Evolutionary conservation across 2,797 vertebrate species (phyloP), one percentile per base, ranked within the genome.

Genomic region (Sebastes minor): DNA sequence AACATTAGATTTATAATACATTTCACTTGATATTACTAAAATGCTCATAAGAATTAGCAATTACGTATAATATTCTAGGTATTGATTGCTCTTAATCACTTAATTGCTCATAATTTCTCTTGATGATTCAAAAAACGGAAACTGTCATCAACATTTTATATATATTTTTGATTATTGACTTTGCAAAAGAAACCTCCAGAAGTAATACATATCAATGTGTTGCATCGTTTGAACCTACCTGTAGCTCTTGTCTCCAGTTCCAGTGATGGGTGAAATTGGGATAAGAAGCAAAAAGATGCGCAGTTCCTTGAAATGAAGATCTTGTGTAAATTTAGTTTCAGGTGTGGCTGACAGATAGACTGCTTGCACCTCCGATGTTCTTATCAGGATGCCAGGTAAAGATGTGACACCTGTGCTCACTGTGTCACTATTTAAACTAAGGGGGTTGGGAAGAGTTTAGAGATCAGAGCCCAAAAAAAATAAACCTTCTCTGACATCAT

Each of bases 371-470:
- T 49, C 28, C 28, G 22, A n/a, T 67, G 71, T 13, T 8, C 20
- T 23, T 6, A 32, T 11, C 11, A 8, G 42, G 68, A 64, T 67
- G n/a, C 53, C 46, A 61, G 71, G 32, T 83, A 7, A 67, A 71
- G 68, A 33, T 84, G 74, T 87, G 79, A 79, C 81, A 80, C 74
- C 80, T 74, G 73, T 73, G 55, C 14, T 2, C 3, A 13, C 4
- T 9, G 6, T 62, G 13, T 27, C 42, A 3, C 57, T 89, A 83
- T 91, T 86, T 91, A 91, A 84, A 52, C 23, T 2, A 12, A 16
- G 3, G 9, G 8, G 78, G 11, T 14, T 32, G 72, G 73, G 32
- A 27, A 35, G 32, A 46, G 42, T 8, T 2, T 5, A 27, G 8
- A 6, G 8, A 23, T n/a, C 46, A 28, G 12, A 30, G 8, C 2